Base-by-base conservation (phyloP, 1,140 invertebrate genomes). In the Diprion similis region DNA sequence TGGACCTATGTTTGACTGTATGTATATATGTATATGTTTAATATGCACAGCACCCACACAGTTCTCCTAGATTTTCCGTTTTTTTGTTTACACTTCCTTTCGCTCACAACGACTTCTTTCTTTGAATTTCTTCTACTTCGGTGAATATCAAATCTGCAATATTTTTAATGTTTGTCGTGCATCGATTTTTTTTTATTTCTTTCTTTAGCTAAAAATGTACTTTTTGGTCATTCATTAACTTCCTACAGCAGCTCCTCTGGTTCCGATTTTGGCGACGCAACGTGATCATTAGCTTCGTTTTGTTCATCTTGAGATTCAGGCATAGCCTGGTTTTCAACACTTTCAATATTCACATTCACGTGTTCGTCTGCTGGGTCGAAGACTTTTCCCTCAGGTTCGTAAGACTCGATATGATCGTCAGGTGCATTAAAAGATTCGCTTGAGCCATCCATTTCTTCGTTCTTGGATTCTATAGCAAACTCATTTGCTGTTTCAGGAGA, bases 331-430 rank as follows among this genome's bases (percentile, higher is more conserved):
- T 68, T 66, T 46, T 73, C 67, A 71, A 71, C 71, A 4, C 18
- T 47, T 10, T 67, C 68, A 13, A 7, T 10, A 47, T 73, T 17
- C 10, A 70, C 48, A 66, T 68, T 19, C 1, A 10, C 17, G 18
- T 46, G 46, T 46, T 19, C 70, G 71, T 46, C 64, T 48, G 6
- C 2, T 59, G 37, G 15, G 46, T 46, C 19, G 15, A 45, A 71
- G 46, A 19, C 11, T 18, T 72, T 66, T 66, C 13, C 71, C 59
- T 68, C 66, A 13, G 66, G 66, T 10, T 68, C 66, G 66, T 68
- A 45, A 19, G 13, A 13, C 6, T 68, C 66, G 13, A 17, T 68
- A 15, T 68, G 66, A 68, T 45, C 9, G 11, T 8, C 66, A 19
- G 13, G 13, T 17, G 59, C 17, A 15, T 15, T 64, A 64, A 64